Evolutionary conservation across 1,140 invertebrate species (phyloP).

Genomic region (Galleria mellonella): DNA sequence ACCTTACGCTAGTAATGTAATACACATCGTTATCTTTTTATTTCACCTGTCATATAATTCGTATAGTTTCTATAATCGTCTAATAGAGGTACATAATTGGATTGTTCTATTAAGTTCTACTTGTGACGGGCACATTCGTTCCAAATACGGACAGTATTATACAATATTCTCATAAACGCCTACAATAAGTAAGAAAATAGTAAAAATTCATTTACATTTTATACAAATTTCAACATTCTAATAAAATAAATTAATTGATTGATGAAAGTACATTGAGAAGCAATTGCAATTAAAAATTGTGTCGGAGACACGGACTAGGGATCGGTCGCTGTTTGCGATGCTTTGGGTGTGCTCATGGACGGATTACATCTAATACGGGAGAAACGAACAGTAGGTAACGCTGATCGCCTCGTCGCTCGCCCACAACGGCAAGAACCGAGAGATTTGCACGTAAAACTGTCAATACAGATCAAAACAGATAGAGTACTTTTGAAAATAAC

Average conservation of each 20-base stretch:
- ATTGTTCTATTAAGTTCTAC: too few species aligned
- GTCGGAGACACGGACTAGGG: neutral
- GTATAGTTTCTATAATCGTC: slow-evolving; percentile 38
- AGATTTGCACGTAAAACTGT: too few species aligned
- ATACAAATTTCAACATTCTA: too few species aligned
- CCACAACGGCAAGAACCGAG: too few species aligned
- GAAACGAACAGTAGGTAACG: slow-evolving; percentile 1
- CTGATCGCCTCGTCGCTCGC: too few species aligned
- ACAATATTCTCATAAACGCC: too few species aligned
- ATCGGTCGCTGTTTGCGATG: too few species aligned
- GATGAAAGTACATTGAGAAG: neutral
- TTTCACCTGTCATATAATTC: slow-evolving; percentile 63
- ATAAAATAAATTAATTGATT: slow-evolving; percentile 3
- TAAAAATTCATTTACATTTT: too few species aligned
- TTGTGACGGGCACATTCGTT: too few species aligned
- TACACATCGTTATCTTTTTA: slow-evolving; percentile 17
- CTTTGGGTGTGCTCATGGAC: slow-evolving; percentile 13
- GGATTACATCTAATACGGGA: slow-evolving; percentile 18
- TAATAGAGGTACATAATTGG: neutral
- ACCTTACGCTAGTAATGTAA: slow-evolving; percentile 20
- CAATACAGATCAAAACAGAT: too few species aligned
- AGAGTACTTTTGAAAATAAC: too few species aligned
- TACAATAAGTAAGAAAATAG: too few species aligned
- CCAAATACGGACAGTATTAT: slow-evolving; percentile 7
- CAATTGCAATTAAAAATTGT: neutral